Evolutionary conservation across 2,113 vertebrate species (phyloP), one percentile per base, ranked within the genome.

Genomic region (Nanorana parkeri): DNA sequence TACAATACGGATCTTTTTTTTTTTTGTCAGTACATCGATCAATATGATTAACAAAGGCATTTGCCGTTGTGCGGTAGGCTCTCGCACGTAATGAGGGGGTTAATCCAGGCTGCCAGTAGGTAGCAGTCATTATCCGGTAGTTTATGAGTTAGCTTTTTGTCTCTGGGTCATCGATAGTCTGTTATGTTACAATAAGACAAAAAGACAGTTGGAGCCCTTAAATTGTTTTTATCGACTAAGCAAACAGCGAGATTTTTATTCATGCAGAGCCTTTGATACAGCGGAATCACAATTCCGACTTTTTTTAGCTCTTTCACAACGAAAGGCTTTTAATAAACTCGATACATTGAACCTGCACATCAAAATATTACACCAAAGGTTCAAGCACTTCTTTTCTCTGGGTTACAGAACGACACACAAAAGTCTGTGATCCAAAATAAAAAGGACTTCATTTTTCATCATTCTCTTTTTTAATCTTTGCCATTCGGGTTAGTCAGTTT

Each of bases 401-500:
- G 63, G 15, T 61, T 61, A 61, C 78, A 63, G 11, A 63, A 80
- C 71, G 67, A n/a, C 68, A 19, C 47, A 23, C 32, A 41, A 47
- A 23, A 28, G 51, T 67, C 19, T 36, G 56, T 72, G 66, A 81
- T 56, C 24, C 61, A 66, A 47, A 6, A 36, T 4, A 36, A 47
- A 52, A 41, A 64, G 65, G 47, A 55, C 58, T 60, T 64, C 15
- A 21, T 78, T 87, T 85, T 77, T 73, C 64, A 86, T 79, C 58
- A 54, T 88, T 88, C 89, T 81, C 86, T 88, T 36, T 80, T 88
- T 88, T 89, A 88, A 87, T 88, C 88, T 85, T 8, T 88, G 87
- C 88, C 87, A 87, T 86, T 88, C 86, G 84, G 51, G 20, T 80
- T 74, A 87, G 84, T 91, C 86, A 91, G 86, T 92, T 89, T 90